Conservation (phyloP, 2,113 vertebrate species). For the Leptodactylus fuscus region DNA sequence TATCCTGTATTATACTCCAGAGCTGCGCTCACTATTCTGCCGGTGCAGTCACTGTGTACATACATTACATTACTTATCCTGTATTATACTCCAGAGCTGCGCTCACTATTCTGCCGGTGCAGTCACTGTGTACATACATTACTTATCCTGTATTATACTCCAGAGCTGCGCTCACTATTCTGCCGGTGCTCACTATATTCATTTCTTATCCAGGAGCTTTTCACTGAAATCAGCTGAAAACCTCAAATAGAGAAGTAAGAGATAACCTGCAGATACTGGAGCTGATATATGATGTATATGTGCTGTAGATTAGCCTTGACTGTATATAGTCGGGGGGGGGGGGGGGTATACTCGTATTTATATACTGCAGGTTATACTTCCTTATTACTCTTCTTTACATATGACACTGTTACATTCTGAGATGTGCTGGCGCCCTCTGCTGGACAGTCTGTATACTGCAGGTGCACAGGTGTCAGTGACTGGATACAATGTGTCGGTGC, state of each 20-base stretch:
- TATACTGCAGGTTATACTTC: too few species aligned
- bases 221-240: not conserved
- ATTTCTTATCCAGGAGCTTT: too few species aligned
- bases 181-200: not conserved
- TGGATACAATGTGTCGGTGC: too few species aligned
- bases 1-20: too few species aligned
- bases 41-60: too few species aligned
- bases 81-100: not conserved
- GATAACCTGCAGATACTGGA: not conserved
- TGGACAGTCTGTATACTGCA: not conserved
- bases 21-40: slow-evolving; percentile 3
- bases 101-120: slow-evolving; percentile 1
- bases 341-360: too few species aligned
- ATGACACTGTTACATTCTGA: not conserved
- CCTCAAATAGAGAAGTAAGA: slow-evolving; percentile 20
- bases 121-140: too few species aligned
- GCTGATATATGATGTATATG: not conserved
- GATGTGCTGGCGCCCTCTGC: not conserved
- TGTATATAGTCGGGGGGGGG: not conserved
- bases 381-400: too few species aligned
- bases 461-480: not conserved
- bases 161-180: not conserved
- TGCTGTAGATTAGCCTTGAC: not conserved
- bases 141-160: not conserved
- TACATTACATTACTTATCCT: too few species aligned